Evolutionary conservation across 2,113 vertebrate species (phyloP).

Genomic region (Carassius gibelio): DNA sequence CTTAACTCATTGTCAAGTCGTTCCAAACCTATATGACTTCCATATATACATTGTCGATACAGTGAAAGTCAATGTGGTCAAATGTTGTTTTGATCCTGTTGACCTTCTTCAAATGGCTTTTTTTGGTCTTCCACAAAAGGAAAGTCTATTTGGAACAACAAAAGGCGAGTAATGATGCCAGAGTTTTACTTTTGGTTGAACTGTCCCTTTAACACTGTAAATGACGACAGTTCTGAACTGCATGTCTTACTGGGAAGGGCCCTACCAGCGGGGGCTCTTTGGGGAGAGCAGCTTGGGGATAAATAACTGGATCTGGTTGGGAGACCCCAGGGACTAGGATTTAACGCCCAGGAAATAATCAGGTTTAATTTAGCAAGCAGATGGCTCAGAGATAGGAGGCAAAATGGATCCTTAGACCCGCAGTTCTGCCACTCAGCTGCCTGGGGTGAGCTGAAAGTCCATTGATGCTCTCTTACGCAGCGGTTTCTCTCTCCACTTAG

Average conservation of each 20-base stretch:
- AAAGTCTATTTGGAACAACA: not conserved
- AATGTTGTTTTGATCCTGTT: not conserved
- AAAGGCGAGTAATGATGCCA: not conserved
- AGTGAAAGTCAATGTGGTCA: not conserved
- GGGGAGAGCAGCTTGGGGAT: constrained; percentile 75
- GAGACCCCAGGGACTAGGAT: constrained; percentile 68
- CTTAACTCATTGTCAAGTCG: too few relatives aligned
- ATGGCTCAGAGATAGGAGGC: constrained; percentile 69
- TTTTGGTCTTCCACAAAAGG: not conserved
- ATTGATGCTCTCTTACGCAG: constrained; percentile 48
- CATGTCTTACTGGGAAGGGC: not conserved
- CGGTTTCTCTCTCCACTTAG: constrained; percentile 5
- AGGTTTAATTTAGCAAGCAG: constrained; percentile 83
- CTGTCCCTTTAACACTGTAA: constrained; percentile 13
- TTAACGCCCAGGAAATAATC: constrained; percentile 79
- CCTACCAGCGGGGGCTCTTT: constrained; percentile 58
- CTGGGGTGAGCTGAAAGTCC: constrained; percentile 64
- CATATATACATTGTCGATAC: not conserved
- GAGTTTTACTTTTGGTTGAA: not conserved
- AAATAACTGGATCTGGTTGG: constrained; percentile 74
- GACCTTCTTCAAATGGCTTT: not conserved
- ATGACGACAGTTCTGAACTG: constrained; percentile 67
- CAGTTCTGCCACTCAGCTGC: constrained; percentile 68
- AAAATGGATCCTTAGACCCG: constrained; percentile 62
- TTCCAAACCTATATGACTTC: too few relatives aligned